A percentile compares a stretch with the other conserved stretches of the same genome.
These are phyloP conservation scores for Parus major DNA, from an alignment of 2,113 vertebrate species.

Conservation along the genomic window DNA sequence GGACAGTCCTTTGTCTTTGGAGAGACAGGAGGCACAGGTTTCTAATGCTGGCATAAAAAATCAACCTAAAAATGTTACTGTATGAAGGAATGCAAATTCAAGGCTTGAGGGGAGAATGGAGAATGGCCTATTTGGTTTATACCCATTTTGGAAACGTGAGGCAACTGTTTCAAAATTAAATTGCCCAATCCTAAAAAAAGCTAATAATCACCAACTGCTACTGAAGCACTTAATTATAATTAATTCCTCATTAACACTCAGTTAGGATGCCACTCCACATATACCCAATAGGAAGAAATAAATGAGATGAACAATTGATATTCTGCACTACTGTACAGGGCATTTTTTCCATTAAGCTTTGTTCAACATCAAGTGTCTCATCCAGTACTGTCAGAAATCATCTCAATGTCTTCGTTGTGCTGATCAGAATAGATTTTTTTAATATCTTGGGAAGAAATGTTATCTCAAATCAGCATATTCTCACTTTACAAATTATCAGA, in stretches of 20 bases:
- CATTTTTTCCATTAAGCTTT: background rate
- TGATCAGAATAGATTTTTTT: background rate
- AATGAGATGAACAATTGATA: conserved; percentile 30
- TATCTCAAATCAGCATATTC: background rate
- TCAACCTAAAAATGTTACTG: background rate
- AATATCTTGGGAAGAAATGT: background rate
- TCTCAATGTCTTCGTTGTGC: background rate
- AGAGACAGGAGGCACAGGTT: background rate
- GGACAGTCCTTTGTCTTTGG: background rate
- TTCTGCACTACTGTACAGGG: background rate
- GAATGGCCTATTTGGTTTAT: background rate
- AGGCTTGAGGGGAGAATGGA: background rate
- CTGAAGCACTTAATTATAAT: conserved; percentile 54
- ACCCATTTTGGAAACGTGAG: background rate
- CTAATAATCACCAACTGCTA: conserved; percentile 36
- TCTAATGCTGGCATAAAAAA: background rate
- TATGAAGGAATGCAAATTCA: background rate
- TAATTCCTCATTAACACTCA: conserved; percentile 53
- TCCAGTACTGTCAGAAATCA: background rate
- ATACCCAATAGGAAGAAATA: conserved; percentile 49
- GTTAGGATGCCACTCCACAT: conserved; percentile 37
- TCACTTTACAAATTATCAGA: background rate
- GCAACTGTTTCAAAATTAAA: conserved; percentile 30
- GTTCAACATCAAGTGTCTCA: background rate
- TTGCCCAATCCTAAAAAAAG: conserved; percentile 12